Evolutionary conservation across 2,797 vertebrate genomes (phyloP), one percentile per base, ranked within the genome.

Genomic region (Dallia pectoralis): DNA sequence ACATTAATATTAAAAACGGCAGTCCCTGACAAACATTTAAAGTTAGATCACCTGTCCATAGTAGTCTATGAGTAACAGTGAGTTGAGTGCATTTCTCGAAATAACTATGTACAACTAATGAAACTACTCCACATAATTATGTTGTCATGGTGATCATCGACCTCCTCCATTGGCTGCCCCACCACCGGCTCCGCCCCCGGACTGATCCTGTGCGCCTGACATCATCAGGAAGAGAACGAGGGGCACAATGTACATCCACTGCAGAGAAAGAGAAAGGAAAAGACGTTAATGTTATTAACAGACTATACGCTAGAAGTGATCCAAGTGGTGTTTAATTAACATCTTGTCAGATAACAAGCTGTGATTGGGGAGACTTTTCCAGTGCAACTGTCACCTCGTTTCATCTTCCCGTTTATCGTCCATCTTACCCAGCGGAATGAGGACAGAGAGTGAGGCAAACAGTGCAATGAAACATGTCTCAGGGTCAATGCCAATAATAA

Each of bases 191-290:
- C 95, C 92, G 51, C 95, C 95, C 56, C 95, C 95, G 1, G 95
- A 95, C 1, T 95, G 94, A 9, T 97, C 96, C 3, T 96, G 96
- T 0, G 96, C 96, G 4, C 96, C 96, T 0, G 96, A 97, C 96
- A 98, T 98, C 96, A 97, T 97, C 81, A 97, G 87, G 89, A 97
- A 97, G 70, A 97, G 95, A 75, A 97, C 96, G 0, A 97, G 94
- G 6, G 96, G 96, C 53, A 97, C 94, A 63, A 97, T 97, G 91
- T 97, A 97, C 96, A 97, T 97, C 96, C 96, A 97, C 96, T 97
- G 91, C 4, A 74, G 61, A 76, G 72, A 76, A 18, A 64, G 49
- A 71, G 67, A 47, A 16, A 76, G 19, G 4, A 44, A 11, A 11
- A 44, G 9, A 29, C 15, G 12, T 29, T 19, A 5, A 48, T 22